Evolutionary conservation across 2,113 vertebrate genomes (phyloP).

Genomic region (Perca schrenkii): DNA sequence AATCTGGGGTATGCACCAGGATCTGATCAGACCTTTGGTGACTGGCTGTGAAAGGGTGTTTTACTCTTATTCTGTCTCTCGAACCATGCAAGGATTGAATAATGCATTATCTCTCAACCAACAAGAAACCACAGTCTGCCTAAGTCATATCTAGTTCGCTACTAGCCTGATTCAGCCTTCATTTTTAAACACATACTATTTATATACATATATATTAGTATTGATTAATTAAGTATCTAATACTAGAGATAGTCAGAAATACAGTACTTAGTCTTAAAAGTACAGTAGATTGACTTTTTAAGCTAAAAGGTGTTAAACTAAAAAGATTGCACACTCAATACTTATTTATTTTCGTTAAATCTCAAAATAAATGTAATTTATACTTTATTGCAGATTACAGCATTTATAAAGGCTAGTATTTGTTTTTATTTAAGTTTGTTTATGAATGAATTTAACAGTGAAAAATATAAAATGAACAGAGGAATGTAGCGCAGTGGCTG

Average conservation of each 20-base stretch:
- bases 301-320: background rate
- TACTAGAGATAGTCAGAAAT: background rate
- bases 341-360: background rate
- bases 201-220: no score
- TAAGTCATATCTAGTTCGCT: conserved; percentile 37
- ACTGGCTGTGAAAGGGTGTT: conserved; percentile 51
- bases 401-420: background rate
- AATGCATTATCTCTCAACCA: conserved; percentile 63
- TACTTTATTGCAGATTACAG: background rate
- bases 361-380: background rate
- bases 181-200: background rate
- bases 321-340: background rate
- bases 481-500: background rate
- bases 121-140: conserved; percentile 46
- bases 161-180: conserved; percentile 24
- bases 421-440: background rate
- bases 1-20: conserved; percentile 23
- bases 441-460: background rate
- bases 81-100: conserved; percentile 53
- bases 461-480: background rate
- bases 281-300: background rate
- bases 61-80: conserved; percentile 45
- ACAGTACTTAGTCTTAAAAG: background rate
- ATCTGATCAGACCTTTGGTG: conserved; percentile 59
- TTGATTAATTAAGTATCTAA: no score